Evolutionary conservation across 2,113 vertebrate species (phyloP).

Genomic region (Paradoxurus hermaphroditus): DNA sequence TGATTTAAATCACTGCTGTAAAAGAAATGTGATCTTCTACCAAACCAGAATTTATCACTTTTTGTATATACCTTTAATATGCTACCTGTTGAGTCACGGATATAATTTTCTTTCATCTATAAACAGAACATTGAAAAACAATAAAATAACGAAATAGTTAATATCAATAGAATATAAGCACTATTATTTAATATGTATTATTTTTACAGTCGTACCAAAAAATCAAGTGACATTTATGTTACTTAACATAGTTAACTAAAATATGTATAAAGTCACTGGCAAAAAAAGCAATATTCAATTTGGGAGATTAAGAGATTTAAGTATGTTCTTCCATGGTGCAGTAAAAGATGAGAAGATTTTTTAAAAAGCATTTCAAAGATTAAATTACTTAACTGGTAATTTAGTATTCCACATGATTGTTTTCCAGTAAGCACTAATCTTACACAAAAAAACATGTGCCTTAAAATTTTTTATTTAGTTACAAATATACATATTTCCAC

Average conservation of each 20-base stretch:
- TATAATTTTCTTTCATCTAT: neutral
- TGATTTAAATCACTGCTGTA: neutral
- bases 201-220: neutral
- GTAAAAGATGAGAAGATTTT: neutral
- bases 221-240: neutral
- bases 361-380: neutral
- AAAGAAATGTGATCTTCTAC: neutral
- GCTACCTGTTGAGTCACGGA: neutral
- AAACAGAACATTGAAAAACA: neutral
- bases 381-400: neutral
- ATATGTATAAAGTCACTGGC: neutral
- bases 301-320: neutral
- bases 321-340: neutral
- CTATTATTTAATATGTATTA: neutral
- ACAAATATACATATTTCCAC: neutral
- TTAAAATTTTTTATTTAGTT: slow-evolving; percentile 12
- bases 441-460: neutral
- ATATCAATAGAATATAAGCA: neutral
- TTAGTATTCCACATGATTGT: neutral
- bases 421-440: neutral
- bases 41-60: neutral
- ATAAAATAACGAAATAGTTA: neutral
- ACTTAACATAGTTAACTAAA: neutral
- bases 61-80: neutral
- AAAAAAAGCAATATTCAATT: neutral